Evolutionary conservation across 2,888 invertebrate species (phyloP), one percentile per base, ranked within the genome.

Genomic region (Agrotis ipsilon): DNA sequence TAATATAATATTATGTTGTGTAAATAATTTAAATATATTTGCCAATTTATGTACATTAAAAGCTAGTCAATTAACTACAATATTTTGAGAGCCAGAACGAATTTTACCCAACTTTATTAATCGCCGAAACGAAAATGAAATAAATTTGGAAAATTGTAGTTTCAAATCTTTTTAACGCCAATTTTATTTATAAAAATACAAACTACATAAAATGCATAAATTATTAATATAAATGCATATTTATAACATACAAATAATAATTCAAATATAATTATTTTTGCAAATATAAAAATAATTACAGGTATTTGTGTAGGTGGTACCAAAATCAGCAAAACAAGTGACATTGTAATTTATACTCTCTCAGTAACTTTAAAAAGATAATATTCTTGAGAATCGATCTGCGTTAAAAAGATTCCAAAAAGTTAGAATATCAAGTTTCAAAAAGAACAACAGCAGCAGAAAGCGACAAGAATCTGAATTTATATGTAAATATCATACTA

Each of bases 401-500:
- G 72, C 82, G 78, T 79, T 81, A 79, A 81, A 79, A 66, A 72
- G 64, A 80, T 78, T 72, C 39, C 18, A 62, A 59, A 54, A 66
- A 82, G 76, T 84, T 82, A 84, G 64, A 70, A 79, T 48, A 69
- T 24, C 32, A 27, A 72, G 52, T 58, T 71, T 61, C 59, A 78
- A 84, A 70, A 88, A 79, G 57, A 68, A 82, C 55, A 32, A 55
- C 69, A 89, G 88, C 84, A 80, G 84, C 87, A 73, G 27, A 70
- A 90, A 89, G 89, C 86, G 80, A 82, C 68, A 74, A 69, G 67
- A 69, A 62, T 65, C 67, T 63, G 57, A 75, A 82, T 80, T 39
- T 39, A 75, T 68, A 80, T 68, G 76, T 75, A 82, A 83, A 85
- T 72, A 46, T 68, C 27, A 89, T 91, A 94, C 93, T 93, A 92